Base-by-base conservation (phyloP, 1,140 invertebrate genomes). In the Agrypnia vestita region DNA sequence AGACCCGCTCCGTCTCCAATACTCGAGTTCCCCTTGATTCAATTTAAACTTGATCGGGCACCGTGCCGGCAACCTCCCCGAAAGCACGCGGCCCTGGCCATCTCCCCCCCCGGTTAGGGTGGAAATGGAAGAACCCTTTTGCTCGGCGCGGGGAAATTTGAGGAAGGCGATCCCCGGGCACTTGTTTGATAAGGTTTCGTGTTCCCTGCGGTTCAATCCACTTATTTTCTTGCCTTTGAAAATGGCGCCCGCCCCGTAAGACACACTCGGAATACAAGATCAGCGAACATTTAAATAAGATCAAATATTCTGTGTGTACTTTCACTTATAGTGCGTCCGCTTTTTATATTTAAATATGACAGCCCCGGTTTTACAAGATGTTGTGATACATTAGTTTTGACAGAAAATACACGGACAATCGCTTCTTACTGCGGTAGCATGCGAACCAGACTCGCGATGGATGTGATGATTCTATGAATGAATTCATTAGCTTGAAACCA, bases 161-260 rank as follows among this genome's bases (percentile, higher is more conserved):
- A 69, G 43, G n/a, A 15, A 69, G n/a, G 43, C 9, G 46, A 49
- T 72, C 25, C 49, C 25, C 25, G 25, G 25, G 46, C 7, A 46
- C 21, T 69, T 17, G 49, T 47, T 69, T 53, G 47, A 17, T 46
- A 72, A 51, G 69, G n/a, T 72, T 72, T 71, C 56, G 56, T 19
- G 56, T 61, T n/a, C 17, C 49, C 21, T 44, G 19, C 71, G 71
- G 49, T 73, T 25, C 71, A 53, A 73, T 73, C 53, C 43, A 56
- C 17, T 73, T 35, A 35, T 35, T 73, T 55, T 64, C 62, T 56
- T 56, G 53, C 62, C 35, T 35, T 64, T 44, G 25, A 64, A 35
- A 64, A 64, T 64, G 62, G 62, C n/a, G 62, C 43, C 43, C 25
- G 62, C 44, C 44, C 53, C 53, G 53, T 56, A 56, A 56, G 62